Percentiles rank a stretch among this genome's conserved stretches.
Evolutionary conservation across 2,797 vertebrate genomes (phyloP).

Genomic region (Pampus argenteus): DNA sequence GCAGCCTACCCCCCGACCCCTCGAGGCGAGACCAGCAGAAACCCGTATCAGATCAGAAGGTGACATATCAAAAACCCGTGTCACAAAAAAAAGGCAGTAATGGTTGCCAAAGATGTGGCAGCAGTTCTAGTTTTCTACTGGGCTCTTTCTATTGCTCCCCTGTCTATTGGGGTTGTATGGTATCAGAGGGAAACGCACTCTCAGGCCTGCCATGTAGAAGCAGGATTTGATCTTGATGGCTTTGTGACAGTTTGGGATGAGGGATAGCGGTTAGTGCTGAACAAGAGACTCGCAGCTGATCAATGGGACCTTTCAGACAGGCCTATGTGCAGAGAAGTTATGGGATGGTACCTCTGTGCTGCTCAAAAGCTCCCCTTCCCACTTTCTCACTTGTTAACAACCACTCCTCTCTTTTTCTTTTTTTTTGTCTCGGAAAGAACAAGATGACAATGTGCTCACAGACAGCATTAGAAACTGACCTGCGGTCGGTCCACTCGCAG

Average conservation of each 20-base stretch:
- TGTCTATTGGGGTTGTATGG: slow-evolving; percentile 73
- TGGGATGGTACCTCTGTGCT: slow-evolving; percentile 91
- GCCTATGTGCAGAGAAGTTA: slow-evolving; percentile 88
- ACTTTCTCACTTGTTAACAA: slow-evolving; percentile 66
- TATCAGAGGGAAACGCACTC: slow-evolving; percentile 90
- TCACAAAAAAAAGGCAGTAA: slow-evolving; percentile 84
- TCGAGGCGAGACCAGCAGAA: slow-evolving; percentile 91
- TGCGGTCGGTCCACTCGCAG: not conserved
- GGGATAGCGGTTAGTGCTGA: slow-evolving; percentile 93
- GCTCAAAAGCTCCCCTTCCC: slow-evolving; percentile 80
- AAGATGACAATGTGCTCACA: slow-evolving; percentile 25
- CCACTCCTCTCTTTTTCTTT: slow-evolving; percentile 45
- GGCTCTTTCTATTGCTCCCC: slow-evolving; percentile 75
- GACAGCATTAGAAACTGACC: slow-evolving; percentile 12
- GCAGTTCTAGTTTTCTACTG: slow-evolving; percentile 77
- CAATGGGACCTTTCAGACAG: slow-evolving; percentile 85
- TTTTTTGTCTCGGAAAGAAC: slow-evolving; percentile 36
- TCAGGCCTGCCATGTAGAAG: slow-evolving; percentile 90
- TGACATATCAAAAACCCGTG: slow-evolving; percentile 95
- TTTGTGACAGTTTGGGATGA: slow-evolving; percentile 92
- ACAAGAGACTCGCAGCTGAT: slow-evolving; percentile 92
- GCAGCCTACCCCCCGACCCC: slow-evolving; percentile 86
- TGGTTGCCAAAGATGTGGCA: slow-evolving; percentile 80
- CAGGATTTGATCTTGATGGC: slow-evolving; percentile 94
- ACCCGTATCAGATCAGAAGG: slow-evolving; percentile 94